phyloP scores from a whole-genome alignment of 2,888 invertebrate species.

The Selenia dentaria region DNA sequence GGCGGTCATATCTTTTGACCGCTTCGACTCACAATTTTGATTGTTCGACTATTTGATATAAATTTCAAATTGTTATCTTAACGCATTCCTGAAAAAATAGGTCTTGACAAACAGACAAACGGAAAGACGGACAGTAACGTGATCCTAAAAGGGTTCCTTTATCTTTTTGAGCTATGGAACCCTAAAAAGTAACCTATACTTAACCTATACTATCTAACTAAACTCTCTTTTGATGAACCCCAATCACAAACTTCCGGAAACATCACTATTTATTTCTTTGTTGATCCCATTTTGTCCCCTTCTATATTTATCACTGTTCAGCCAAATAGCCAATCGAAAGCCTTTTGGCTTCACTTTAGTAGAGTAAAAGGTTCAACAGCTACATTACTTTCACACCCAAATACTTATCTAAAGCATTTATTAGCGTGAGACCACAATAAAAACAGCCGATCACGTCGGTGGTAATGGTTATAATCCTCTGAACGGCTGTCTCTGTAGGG shows the following conservation, averaged over 20 bases:
- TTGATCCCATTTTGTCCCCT: not conserved
- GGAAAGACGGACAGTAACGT: too few species aligned
- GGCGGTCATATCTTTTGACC: too few species aligned
- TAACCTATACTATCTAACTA: too few species aligned
- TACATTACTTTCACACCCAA: conserved; percentile 31
- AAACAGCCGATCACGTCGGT: conserved; percentile 53
- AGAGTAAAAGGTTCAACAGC: conserved; percentile 27
- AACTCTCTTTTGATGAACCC: too few species aligned
- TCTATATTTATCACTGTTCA: not conserved
- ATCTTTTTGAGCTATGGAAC: too few species aligned
- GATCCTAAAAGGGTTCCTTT: too few species aligned
- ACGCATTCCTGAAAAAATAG: too few species aligned
- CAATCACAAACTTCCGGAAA: not conserved
- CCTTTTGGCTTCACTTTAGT: conserved; percentile 9
- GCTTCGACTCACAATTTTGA: too few species aligned
- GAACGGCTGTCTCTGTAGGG: conserved; percentile 28
- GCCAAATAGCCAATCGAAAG: not conserved
- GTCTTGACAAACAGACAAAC: too few species aligned
- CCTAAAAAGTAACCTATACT: too few species aligned
- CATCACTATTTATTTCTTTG: not conserved
- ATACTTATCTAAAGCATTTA: conserved; percentile 40
- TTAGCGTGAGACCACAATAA: conserved; percentile 45
- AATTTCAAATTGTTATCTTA: too few species aligned
- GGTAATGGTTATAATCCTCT: conserved; percentile 42
- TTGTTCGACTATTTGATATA: too few species aligned